phyloP scores from a whole-genome alignment of 2,113 vertebrate genomes.

The Brachirus orientalis region DNA sequence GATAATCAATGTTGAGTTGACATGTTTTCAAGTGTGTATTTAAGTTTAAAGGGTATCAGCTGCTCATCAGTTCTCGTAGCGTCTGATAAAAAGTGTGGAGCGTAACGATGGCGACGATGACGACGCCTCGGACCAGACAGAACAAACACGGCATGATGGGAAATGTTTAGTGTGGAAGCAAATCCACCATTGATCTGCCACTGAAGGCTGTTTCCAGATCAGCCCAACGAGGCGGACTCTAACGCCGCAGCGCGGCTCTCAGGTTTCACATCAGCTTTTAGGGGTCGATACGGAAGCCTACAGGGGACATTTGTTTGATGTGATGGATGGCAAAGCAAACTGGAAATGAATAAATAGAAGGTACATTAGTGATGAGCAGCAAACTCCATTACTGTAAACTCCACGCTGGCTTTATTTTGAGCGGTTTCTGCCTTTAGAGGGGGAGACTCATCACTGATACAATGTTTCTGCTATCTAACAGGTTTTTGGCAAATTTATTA shows the following conservation, averaged over 20 bases:
- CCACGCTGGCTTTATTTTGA: background rate
- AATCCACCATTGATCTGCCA: slow-evolving; percentile 54
- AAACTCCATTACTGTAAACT: slow-evolving; percentile 16
- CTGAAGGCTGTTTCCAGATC: slow-evolving; percentile 37
- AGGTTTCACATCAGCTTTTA: slow-evolving; percentile 71
- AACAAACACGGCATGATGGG: slow-evolving; percentile 54
- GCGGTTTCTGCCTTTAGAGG: background rate
- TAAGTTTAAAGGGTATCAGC: too few species aligned
- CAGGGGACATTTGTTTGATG: slow-evolving; percentile 58
- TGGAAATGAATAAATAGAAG: slow-evolving; percentile 63
- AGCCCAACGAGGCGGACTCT: slow-evolving; percentile 2
- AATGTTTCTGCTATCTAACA: too few species aligned
- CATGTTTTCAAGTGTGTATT: too few species aligned
- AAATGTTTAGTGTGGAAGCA: slow-evolving; percentile 45
- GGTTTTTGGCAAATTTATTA: too few species aligned
- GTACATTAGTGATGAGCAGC: slow-evolving; percentile 34
- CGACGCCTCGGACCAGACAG: background rate
- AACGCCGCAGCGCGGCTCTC: slow-evolving; percentile 37
- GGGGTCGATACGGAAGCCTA: slow-evolving; percentile 67
- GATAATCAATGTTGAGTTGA: too few species aligned
- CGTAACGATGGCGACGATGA: too few species aligned
- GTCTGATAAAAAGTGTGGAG: too few species aligned
- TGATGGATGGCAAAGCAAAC: slow-evolving; percentile 54
- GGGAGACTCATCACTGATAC: too few species aligned
- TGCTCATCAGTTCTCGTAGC: background rate